A percentile compares a stretch with the other conserved stretches of the same genome.
Evolutionary conservation across 2,888 invertebrate species (phyloP).

Genomic region (Campoletis raptor): DNA sequence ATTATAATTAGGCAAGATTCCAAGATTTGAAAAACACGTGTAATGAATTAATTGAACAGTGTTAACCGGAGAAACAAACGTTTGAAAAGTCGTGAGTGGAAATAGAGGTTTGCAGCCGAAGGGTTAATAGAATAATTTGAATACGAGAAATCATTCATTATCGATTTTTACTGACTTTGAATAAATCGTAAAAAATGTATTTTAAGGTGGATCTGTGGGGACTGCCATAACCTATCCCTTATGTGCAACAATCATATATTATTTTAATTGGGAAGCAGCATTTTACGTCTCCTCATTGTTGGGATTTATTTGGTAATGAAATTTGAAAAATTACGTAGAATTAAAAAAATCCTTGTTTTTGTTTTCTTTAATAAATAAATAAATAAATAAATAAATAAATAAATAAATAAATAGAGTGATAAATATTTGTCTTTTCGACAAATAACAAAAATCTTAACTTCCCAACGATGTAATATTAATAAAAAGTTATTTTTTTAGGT

Average conservation of each 20-base stretch:
- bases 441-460: neutral
- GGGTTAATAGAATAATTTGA: too few species aligned
- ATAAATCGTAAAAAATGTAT: neutral
- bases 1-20: too few species aligned
- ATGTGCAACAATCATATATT: slow-evolving; percentile 88
- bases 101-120: too few species aligned
- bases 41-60: too few species aligned
- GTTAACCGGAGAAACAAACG: too few species aligned
- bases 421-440: neutral
- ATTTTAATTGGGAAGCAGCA: slow-evolving; percentile 89
- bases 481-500: slow-evolving; percentile 71
- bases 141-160: too few species aligned
- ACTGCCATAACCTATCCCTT: slow-evolving; percentile 89
- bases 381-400: neutral
- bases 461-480: neutral
- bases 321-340: neutral
- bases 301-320: slow-evolving; percentile 87
- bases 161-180: neutral
- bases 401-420: neutral
- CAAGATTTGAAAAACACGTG: too few species aligned
- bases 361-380: neutral
- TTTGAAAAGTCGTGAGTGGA: too few species aligned
- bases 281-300: slow-evolving; percentile 88
- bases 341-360: neutral
- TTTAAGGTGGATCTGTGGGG: slow-evolving; percentile 87